A percentile compares a stretch with the other conserved stretches of the same genome.
These are phyloP conservation scores for Magallana angulata DNA, from an alignment of 1,140 invertebrate genomes.

Conservation along the genomic window DNA sequence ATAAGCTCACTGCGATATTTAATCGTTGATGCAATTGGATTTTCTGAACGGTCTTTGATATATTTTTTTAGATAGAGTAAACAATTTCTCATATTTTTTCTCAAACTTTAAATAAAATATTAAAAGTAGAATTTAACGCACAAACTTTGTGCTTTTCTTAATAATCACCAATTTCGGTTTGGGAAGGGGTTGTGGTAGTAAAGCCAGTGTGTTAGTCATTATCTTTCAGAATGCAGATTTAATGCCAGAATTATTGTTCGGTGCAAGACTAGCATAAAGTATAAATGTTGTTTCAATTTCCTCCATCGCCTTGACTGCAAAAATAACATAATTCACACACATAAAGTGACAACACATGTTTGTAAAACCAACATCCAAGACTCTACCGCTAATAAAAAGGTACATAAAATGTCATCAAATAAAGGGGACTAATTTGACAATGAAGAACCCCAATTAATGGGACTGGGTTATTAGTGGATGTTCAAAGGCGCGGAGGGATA, in stretches of 20 bases:
- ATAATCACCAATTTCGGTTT: too few species aligned
- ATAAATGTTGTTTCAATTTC: slow-evolving; percentile 55
- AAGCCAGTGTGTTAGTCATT: slow-evolving; percentile 17
- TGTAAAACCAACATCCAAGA: slow-evolving; percentile 44
- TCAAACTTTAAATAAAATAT: too few species aligned
- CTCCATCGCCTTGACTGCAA: slow-evolving; percentile 48
- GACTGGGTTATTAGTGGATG: slow-evolving; percentile 52
- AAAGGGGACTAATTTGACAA: slow-evolving; percentile 61
- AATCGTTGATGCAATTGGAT: too few species aligned
- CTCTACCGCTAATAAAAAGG: slow-evolving; percentile 56
- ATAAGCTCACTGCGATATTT: too few species aligned
- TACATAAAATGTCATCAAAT: slow-evolving; percentile 60
- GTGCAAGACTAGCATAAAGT: slow-evolving; percentile 18
- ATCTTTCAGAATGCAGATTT: slow-evolving; percentile 20
- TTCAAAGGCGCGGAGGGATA: slow-evolving; percentile 54
- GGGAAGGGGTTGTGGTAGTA: neutral
- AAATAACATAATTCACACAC: slow-evolving; percentile 58
- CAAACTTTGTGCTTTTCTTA: too few species aligned
- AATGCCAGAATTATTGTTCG: slow-evolving; percentile 17
- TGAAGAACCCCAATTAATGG: slow-evolving; percentile 58
- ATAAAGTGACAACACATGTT: slow-evolving; percentile 45
- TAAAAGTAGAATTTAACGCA: too few species aligned
- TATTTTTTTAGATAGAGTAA: too few species aligned
- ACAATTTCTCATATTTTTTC: too few species aligned
- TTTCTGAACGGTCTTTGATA: too few species aligned